These are phyloP conservation scores for Ageneiosus marmoratus DNA, from an alignment of 2,113 vertebrate species.

Conservation along the genomic window DNA sequence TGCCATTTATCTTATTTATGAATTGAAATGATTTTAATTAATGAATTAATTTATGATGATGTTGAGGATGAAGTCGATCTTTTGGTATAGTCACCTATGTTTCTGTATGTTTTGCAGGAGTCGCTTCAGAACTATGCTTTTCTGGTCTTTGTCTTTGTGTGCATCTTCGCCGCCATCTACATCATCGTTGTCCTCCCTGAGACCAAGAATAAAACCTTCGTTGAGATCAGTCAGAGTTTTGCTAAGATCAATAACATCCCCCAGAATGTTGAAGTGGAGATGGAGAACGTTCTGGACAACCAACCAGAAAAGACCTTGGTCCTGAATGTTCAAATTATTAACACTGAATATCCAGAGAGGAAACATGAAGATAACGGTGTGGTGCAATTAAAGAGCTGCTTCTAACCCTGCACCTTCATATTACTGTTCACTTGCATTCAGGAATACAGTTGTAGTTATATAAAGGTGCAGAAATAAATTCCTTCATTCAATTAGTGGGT, in stretches of 20 bases:
- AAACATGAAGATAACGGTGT: conserved; percentile 33
- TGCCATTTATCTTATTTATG: background rate
- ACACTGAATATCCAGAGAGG: background rate
- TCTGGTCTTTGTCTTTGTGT: conserved; percentile 84
- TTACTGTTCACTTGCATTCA: no score
- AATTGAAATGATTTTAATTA: background rate
- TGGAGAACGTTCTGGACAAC: conserved; percentile 65
- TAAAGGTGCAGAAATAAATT: background rate
- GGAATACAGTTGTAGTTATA: background rate
- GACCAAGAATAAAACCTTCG: conserved; percentile 91
- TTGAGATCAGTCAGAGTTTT: conserved; percentile 89
- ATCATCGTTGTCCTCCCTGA: conserved; percentile 87
- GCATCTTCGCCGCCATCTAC: conserved; percentile 76
- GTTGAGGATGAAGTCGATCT: no score
- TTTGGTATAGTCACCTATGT: background rate
- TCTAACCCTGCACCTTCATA: conserved; percentile 47
- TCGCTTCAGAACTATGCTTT: conserved; percentile 84
- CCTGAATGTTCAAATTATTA: background rate
- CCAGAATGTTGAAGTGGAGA: conserved; percentile 57
- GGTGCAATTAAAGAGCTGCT: conserved; percentile 64
- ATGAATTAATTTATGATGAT: no score
- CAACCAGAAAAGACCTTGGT: conserved; percentile 49
- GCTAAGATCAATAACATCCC: conserved; percentile 82
- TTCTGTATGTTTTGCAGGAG: conserved; percentile 66
- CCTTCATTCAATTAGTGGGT: no score